phyloP scores from a whole-genome alignment of 2,888 invertebrate species.

The Ceriagrion tenellum region DNA sequence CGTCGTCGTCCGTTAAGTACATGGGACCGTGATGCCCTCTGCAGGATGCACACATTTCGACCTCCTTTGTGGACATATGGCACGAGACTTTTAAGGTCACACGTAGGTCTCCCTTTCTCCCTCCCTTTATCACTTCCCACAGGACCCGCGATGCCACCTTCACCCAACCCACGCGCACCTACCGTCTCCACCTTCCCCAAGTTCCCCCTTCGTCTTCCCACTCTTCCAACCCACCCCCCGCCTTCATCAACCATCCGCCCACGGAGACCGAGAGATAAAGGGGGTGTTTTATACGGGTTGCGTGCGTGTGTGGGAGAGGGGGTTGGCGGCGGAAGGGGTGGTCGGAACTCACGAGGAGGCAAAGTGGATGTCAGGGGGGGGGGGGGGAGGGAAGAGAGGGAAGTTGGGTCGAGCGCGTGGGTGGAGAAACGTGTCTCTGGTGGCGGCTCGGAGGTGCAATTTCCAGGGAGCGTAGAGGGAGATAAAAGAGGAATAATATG shows the following conservation, averaged over 20 bases:
- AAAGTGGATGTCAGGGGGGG: background rate
- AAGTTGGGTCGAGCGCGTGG: background rate
- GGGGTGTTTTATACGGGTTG: background rate
- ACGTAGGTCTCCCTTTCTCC: background rate
- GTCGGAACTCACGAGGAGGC: background rate
- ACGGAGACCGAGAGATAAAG: background rate
- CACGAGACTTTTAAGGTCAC: constrained; percentile 43
- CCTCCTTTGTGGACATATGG: no score
- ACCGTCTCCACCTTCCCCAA: no score
- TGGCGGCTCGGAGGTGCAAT: background rate
- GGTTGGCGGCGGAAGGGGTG: no score
- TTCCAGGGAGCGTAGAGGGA: background rate
- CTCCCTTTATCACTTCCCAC: background rate
- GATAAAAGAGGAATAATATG: background rate
- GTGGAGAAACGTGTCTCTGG: background rate
- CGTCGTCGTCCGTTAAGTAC: no score
- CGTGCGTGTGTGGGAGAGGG: no score
- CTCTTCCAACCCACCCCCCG: background rate
- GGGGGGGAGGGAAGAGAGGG: background rate
- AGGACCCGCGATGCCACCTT: background rate
- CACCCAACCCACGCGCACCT: background rate
- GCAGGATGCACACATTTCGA: no score
- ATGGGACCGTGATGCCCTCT: no score
- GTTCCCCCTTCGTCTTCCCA: background rate
- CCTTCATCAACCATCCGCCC: no score